phyloP scores from a whole-genome alignment of 2,888 invertebrate species.

The Cryptosula pallasiana region DNA sequence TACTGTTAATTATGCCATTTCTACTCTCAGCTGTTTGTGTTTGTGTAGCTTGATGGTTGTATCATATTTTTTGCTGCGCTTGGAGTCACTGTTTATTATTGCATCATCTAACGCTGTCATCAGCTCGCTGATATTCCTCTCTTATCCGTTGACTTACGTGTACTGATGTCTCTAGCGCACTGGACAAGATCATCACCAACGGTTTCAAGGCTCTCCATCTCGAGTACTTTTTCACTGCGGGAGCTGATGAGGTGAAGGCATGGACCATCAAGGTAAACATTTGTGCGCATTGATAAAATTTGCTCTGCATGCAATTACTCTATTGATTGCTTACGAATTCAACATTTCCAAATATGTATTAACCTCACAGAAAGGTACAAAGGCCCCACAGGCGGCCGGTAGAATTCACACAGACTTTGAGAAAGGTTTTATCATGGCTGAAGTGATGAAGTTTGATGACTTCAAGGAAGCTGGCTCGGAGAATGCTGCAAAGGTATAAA shows the following conservation, averaged over 20 bases:
- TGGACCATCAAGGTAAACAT: conserved; percentile 96
- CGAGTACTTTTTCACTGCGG: conserved; percentile 97
- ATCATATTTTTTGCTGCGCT: too few relatives aligned
- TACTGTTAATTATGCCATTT: too few relatives aligned
- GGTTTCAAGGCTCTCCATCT: conserved; percentile 94
- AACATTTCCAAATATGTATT: background rate
- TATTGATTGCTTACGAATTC: background rate
- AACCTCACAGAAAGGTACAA: conserved; percentile 78
- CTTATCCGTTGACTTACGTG: too few relatives aligned
- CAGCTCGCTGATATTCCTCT: too few relatives aligned
- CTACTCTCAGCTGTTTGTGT: too few relatives aligned
- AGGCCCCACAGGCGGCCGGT: conserved; percentile 97
- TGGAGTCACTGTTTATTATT: too few relatives aligned
- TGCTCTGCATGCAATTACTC: too few relatives aligned
- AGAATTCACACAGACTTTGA: conserved; percentile 99
- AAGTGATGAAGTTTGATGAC: conserved; percentile 96
- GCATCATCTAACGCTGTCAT: too few relatives aligned
- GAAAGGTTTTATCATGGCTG: conserved; percentile 99
- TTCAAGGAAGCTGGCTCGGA: conserved; percentile 94
- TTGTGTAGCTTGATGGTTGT: too few relatives aligned
- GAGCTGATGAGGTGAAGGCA: conserved; percentile 96
- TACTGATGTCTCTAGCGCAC: conserved; percentile 63
- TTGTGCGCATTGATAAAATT: too few relatives aligned
- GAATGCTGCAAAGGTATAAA: conserved; percentile 70
- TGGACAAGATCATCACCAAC: conserved; percentile 93